Base-by-base conservation (phyloP, 2,797 vertebrate genomes). In the Selene dorsalis region DNA sequence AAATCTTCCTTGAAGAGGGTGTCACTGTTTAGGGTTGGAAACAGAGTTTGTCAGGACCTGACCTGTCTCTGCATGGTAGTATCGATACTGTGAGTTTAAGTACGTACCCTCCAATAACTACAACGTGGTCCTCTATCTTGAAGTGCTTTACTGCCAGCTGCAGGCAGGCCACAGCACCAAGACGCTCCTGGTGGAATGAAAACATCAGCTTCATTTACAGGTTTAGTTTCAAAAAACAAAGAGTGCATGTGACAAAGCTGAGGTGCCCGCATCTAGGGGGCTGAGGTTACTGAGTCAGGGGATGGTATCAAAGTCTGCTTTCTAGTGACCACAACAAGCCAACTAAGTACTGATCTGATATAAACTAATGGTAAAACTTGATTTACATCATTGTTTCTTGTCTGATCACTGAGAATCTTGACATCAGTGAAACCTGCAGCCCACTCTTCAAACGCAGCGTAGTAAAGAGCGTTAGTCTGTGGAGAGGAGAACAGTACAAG, bases 1-100 rank as follows among this genome's bases (percentile, higher is more conserved):
- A 96, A 96, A 52, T 96, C 96, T 68, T 96, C 95, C 85, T 90
- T 95, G 85, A 96, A 96, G 41, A 96, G 92, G 0, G 95, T 96
- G 84, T 96, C 96, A 0, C 96, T 96, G 88, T 70, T 35, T 11
- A 64, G 56, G 13, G 41, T 6, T 7, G 16, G 28, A 62, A 4
- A 68, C 0, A 3, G 12, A 43, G 7, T 30, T 20, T 45, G 7
- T 78, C 39, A 73, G 53, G 32, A 69, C 35, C 24, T 3, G 9
- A 41, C 39, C 1, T 20, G n/a, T 38, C 30, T 52, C 24, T 66
- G 28, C 35, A 8, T 18, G 0, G 24, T 17, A 4, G 6, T 11
- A 9, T 20, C 38, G 7, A 43, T 50, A 20, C 35, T 32, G 26
- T 17, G n/a, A 30, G 12, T 38, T 57, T 20, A 35, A 38, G 14